phyloP scores from a whole-genome alignment of 1,140 invertebrate species.

The Steinernema khuongi region DNA sequence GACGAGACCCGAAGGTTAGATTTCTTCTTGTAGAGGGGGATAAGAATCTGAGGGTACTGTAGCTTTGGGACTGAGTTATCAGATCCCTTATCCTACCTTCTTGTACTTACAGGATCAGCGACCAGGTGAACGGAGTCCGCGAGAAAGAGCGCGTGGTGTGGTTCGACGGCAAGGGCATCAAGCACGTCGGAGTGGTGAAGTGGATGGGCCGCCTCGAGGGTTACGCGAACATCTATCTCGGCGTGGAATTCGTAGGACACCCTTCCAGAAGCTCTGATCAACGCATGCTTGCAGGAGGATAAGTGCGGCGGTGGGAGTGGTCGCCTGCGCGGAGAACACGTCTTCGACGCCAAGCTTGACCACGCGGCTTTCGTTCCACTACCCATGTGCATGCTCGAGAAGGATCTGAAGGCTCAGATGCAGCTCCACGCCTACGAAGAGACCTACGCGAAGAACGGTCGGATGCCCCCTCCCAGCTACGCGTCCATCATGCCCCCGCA shows the following conservation, averaged over 20 bases:
- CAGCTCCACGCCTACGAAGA: background rate
- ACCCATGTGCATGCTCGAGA: conserved; percentile 35
- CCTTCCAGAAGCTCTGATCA: conserved; percentile 24
- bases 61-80: background rate
- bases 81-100: no score
- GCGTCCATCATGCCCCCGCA: background rate
- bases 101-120: no score
- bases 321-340: conserved; percentile 61
- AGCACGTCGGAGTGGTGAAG: conserved; percentile 61
- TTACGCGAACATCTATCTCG: conserved; percentile 63
- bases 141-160: conserved; percentile 64
- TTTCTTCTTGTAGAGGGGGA: background rate
- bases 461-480: conserved; percentile 1
- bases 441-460: conserved; percentile 12
- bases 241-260: conserved; percentile 65
- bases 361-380: conserved; percentile 66
- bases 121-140: conserved; percentile 2
- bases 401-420: background rate
- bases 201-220: conserved; percentile 65
- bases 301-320: conserved; percentile 63
- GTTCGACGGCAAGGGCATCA: conserved; percentile 63
- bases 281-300: conserved; percentile 59
- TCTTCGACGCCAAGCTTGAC: conserved; percentile 64
- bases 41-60: background rate
- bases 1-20: background rate